Evolutionary conservation across 23 tunicate species (phyloP), one percentile per base, ranked within the genome.

Genomic region (Diplosoma virens): DNA sequence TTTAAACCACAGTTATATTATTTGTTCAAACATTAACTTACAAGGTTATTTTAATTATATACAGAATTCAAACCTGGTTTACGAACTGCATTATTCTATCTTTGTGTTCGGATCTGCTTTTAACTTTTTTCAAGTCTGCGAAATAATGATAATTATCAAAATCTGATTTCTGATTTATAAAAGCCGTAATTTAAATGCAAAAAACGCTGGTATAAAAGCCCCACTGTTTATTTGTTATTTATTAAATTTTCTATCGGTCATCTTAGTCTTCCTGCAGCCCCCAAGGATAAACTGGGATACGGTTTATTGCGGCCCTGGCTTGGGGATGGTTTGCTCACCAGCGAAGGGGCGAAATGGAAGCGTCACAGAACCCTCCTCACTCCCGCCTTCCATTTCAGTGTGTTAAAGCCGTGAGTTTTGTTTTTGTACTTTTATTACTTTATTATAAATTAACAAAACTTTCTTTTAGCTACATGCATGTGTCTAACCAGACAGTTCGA

Each of bases 281-380:
- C 78, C 9, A 72, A 72, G 30, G 78, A 72, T 25, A 20, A 65
- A 28, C 26, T 72, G 5, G 60, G 48, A 1, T 72, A 72, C 34
- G 2, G 18, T 6, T 72, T 72, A 3, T n/a, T 72, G 3, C 60
- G 78, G 7, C 78, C 78, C 25, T 72, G 78, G 78, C 17, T 72
- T 33, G 78, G 78, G 2, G 78, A 72, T 48, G 78, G 78, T 2
- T 34, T 72, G 35, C 33, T 72, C 36, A 47, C 61, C 4, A 72
- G 78, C 78, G 48, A 48, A 22, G 78, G 78, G 17, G 61, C 25
- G 25, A 72, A 72, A 27, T 72, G 78, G 78, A 47, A 72, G 25
- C 59, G 78, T 2, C 17, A 68, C 14, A 53, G 75, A 36, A 25
- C 5, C 18, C 75, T 68, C 24, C 53, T 68, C 24, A 68, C 60